Percentiles rank a stretch among this genome's conserved stretches.
Evolutionary conservation across 1,140 invertebrate species (phyloP).

Genomic region (Leptinotarsa defecta): DNA sequence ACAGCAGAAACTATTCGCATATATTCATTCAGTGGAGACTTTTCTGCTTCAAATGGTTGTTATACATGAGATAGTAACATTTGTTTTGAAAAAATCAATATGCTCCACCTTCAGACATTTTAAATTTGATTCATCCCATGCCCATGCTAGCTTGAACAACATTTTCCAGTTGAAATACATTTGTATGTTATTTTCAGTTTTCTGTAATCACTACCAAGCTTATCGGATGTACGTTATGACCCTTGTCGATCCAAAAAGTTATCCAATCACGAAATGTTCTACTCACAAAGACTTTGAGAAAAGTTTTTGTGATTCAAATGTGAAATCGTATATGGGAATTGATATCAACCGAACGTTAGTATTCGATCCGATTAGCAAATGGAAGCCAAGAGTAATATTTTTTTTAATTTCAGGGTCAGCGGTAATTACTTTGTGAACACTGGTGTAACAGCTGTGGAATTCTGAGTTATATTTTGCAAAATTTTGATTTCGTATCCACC

Average conservation of each 20-base stretch:
- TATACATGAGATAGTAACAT: no score
- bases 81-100: not conserved
- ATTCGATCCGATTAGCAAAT: not conserved
- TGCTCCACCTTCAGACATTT: not conserved
- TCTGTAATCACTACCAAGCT: constrained; percentile 5
- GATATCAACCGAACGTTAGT: constrained; percentile 13
- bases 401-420: not conserved
- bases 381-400: not conserved
- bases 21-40: no score
- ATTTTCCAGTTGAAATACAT: not conserved
- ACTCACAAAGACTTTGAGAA: not conserved
- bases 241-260: not conserved
- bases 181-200: constrained; percentile 5
- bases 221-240: not conserved
- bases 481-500: no score
- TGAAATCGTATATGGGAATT: not conserved
- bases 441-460: not conserved
- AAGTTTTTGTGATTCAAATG: not conserved
- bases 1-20: no score
- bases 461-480: no score
- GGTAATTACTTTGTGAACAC: not conserved
- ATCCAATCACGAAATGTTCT: not conserved
- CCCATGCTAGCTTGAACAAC: not conserved
- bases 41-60: no score
- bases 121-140: not conserved